phyloP scores from a whole-genome alignment of 2,888 invertebrate genomes.

The Dendrolimus pini region DNA sequence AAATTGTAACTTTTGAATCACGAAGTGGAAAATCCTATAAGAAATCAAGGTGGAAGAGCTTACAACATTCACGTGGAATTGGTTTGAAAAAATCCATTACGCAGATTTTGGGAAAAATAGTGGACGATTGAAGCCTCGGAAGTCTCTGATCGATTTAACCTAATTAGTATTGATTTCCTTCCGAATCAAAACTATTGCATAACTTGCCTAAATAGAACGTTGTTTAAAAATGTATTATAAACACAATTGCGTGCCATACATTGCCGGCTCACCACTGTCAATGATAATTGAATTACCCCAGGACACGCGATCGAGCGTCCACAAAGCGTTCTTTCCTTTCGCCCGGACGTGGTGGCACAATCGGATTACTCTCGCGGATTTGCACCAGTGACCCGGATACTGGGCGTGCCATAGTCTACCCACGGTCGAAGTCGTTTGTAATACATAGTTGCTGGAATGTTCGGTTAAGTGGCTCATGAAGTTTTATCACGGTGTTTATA shows the following conservation, averaged over 20 bases:
- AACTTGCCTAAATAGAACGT: no score
- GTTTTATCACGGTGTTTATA: not conserved
- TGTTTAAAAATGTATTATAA: not conserved
- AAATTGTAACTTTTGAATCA: no score
- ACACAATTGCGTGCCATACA: slow-evolving; percentile 7
- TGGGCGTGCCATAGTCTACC: slow-evolving; percentile 5
- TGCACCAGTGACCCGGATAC: slow-evolving; percentile 52
- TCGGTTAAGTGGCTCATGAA: not conserved
- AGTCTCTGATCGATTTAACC: no score
- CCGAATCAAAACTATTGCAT: no score
- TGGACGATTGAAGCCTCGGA: no score
- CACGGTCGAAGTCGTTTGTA: slow-evolving; percentile 7
- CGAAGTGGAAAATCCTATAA: no score
- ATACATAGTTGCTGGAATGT: not conserved
- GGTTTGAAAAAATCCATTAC: no score
- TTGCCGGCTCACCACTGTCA: slow-evolving; percentile 25
- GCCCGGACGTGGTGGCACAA: slow-evolving; percentile 39
- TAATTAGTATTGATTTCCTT: no score
- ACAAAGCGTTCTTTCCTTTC: slow-evolving; percentile 50
- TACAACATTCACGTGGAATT: no score
- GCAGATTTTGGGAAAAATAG: no score
- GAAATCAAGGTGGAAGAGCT: no score
- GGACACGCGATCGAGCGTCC: slow-evolving; percentile 44
- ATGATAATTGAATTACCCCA: slow-evolving; percentile 57
- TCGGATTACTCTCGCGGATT: slow-evolving; percentile 62